Base-by-base conservation (phyloP, 1,140 invertebrate species). In the Drosophila serrata region DNA sequence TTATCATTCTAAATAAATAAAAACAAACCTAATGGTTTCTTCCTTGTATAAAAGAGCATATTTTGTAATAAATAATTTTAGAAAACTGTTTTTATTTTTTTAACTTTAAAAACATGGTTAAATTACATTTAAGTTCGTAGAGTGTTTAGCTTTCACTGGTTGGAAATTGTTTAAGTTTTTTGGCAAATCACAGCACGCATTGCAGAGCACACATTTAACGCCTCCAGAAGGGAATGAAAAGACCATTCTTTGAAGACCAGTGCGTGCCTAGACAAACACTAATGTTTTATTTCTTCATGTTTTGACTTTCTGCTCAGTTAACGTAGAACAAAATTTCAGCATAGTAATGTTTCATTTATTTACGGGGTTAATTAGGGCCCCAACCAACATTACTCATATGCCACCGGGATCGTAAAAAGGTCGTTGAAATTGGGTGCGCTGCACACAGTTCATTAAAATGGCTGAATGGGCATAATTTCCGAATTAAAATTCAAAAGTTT, bases 401-500 rank as follows among this genome's bases (percentile, higher is more conserved):
- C 60, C 57, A 77, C 56, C 76, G 74, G 74, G 62, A 63, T 67
- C 64, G 43, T 68, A 61, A 79, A 68, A 68, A 60, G 75, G 84
- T 85, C 75, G 82, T 86, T 86, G 63, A 75, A 73, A 77, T 77
- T 58, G 85, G 45, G 33, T 29, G 40, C 37, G 49, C 29, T 53
- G 61, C 27, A 29, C 68, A 45, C 76, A 75, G 68, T 79, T 79
- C 75, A 79, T 79, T 79, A 79, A 79, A 79, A 79, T 19, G 51
- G 45, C 59, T 53, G 53, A 79, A 72, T 67, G 59, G 85, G 81
- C 85, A 90, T 90, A 88, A 88, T 88, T 88, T 80, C 75, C 85
- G 69, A 85, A 90, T 90, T 90, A 85, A 90, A 90, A 90, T 90
- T 90, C 86, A 90, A 90, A 90, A 90, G 74, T 90, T 90, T 88